Evolutionary conservation across 2,113 vertebrate species (phyloP).

Genomic region (Hippocampus mohnikei): DNA sequence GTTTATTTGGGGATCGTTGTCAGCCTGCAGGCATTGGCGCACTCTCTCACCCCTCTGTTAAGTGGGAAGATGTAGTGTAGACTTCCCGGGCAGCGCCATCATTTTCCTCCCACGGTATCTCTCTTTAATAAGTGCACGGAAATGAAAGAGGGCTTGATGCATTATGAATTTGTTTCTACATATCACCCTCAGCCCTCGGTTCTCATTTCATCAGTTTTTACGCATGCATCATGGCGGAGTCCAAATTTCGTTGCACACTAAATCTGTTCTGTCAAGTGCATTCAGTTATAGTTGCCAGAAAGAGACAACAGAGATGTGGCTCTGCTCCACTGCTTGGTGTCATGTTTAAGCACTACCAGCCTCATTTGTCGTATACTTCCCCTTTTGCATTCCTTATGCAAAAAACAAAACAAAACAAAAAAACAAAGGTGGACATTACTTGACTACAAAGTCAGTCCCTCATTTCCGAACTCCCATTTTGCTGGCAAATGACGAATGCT

Average conservation of each 20-base stretch:
- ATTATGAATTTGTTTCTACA: conserved; percentile 49
- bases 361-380: not conserved
- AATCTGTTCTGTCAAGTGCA: conserved; percentile 20
- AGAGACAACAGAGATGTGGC: not conserved
- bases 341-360: not conserved
- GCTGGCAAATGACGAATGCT: too few relatives aligned
- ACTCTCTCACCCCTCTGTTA: conserved; percentile 54
- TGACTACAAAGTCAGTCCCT: too few relatives aligned
- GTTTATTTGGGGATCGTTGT: conserved; percentile 68
- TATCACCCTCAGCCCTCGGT: conserved; percentile 35
- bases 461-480: too few relatives aligned
- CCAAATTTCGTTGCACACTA: conserved; percentile 14
- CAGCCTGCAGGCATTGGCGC: conserved; percentile 61
- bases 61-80: conserved; percentile 61
- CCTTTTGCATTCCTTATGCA: not conserved
- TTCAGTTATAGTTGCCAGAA: not conserved
- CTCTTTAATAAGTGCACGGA: conserved; percentile 60
- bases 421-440: too few relatives aligned
- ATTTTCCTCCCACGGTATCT: conserved; percentile 57
- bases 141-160: conserved; percentile 53
- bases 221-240: conserved; percentile 18
- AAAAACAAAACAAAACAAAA: too few relatives aligned
- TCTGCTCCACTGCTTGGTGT: not conserved
- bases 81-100: conserved; percentile 60
- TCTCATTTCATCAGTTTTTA: conserved; percentile 24